A percentile compares a stretch with the other conserved stretches of the same genome.
Evolutionary conservation across 2,888 invertebrate species (phyloP).

Genomic region (Epistrophe grossulariae): DNA sequence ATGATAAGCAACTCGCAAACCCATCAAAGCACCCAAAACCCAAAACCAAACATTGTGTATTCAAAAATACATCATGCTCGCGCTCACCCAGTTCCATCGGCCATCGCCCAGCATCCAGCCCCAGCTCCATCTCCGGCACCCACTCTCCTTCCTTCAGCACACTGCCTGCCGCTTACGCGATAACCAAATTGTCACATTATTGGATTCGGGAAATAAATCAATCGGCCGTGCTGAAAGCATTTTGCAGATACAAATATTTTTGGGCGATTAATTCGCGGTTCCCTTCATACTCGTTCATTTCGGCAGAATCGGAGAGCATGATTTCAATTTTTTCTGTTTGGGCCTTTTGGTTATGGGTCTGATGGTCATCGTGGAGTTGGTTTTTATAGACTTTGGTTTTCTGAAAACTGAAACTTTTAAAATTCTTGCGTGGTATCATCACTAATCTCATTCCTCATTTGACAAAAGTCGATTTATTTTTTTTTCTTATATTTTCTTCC

Average conservation of each 20-base stretch:
- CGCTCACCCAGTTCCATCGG: constrained; percentile 42
- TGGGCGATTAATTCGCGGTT: constrained; percentile 70
- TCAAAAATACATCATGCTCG: constrained; percentile 70
- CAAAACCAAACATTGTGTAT: constrained; percentile 36
- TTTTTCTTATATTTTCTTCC: constrained; percentile 20
- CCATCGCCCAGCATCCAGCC: neutral
- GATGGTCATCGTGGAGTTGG: neutral
- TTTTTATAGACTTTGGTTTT: constrained; percentile 34
- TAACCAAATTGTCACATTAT: constrained; percentile 75
- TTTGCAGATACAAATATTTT: constrained; percentile 75
- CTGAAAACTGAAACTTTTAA: constrained; percentile 65
- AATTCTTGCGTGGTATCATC: constrained; percentile 71
- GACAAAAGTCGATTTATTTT: constrained; percentile 70
- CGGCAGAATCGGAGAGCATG: constrained; percentile 36
- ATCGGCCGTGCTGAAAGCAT: constrained; percentile 75
- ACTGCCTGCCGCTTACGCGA: constrained; percentile 45
- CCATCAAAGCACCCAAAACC: constrained; percentile 12
- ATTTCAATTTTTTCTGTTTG: constrained; percentile 28
- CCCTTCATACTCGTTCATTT: constrained; percentile 36
- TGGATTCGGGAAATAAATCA: constrained; percentile 72
- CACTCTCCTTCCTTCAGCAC: constrained; percentile 47
- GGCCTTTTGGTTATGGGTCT: neutral
- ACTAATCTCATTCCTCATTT: constrained; percentile 74
- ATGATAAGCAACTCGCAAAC: constrained; percentile 58
- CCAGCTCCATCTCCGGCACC: constrained; percentile 15